phyloP scores from a whole-genome alignment of 2,113 vertebrate genomes.

The Tragelaphus scriptus region DNA sequence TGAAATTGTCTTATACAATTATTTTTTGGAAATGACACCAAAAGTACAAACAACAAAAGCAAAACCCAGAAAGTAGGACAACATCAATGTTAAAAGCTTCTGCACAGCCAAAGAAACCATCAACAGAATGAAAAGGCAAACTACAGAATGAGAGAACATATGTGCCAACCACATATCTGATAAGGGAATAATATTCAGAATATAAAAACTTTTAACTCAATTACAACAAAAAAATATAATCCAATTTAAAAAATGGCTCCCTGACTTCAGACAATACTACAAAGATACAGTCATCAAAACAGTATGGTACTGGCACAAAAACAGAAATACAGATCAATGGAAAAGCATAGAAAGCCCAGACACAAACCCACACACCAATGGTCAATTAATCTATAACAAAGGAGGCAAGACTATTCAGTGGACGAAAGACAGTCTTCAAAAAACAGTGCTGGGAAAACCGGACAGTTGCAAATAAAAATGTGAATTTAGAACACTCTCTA shows the following conservation, averaged over 20 bases:
- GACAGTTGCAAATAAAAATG: background rate
- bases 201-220: background rate
- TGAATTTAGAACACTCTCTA: background rate
- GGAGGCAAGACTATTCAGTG: background rate
- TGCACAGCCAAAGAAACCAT: background rate
- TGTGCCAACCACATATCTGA: background rate
- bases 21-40: background rate
- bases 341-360: background rate
- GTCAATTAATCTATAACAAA: background rate
- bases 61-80: background rate
- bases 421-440: background rate
- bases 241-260: background rate
- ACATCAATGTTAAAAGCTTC: background rate
- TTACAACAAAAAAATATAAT: background rate
- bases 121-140: background rate
- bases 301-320: background rate
- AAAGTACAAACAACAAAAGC: background rate
- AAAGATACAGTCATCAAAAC: background rate
- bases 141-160: background rate
- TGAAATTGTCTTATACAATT: background rate
- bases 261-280: background rate
- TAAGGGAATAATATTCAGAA: background rate
- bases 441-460: background rate
- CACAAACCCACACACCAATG: rapidly evolving
- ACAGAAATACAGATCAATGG: background rate